Evolutionary conservation across 2,113 vertebrate genomes (phyloP), one percentile per base, ranked within the genome.

Genomic region (Neolamprologus modestus): DNA sequence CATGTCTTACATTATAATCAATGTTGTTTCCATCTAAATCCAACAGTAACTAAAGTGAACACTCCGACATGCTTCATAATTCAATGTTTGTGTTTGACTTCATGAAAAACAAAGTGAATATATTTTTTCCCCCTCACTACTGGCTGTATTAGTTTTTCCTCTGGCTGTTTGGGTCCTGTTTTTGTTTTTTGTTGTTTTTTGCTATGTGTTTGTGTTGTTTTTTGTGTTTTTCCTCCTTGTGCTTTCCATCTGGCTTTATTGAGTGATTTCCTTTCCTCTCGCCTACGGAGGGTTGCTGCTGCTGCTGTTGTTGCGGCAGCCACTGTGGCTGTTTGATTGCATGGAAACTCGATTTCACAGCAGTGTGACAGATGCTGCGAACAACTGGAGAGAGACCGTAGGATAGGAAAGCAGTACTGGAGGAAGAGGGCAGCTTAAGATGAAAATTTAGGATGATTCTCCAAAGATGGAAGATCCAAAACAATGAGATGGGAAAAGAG

Each of bases 321-420:
- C 59, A n/a, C 89, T 81, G 89, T 53, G 61, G 83, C 79, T 26
- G 82, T 84, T 91, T 93, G 93, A 95, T 96, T 95, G 91, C 86
- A 91, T 87, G 91, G 94, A 96, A 96, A 96, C 96, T 97, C 95
- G 45, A 96, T 96, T 96, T 97, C 85, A 79, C 85, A 87, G 63
- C 89, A 85, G 84, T 71, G 89, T 92, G 92, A 92, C 90, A 94
- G 94, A 96, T 94, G 94, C 95, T 96, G 96, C 96, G 87, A 96
- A 97, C 94, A 96, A 94, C 96, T 96, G 96, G 96, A 96, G 94
- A 85, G 82, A 82, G 85, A 81, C 37, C 28, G 24, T 40, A 79
- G 50, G 33, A 85, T 73, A 54, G 68, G 35, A 82, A 73, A 80
- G 59, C 14, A 28, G 78, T 6, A 82, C 61, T 83, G 54, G 3